These are phyloP conservation scores for Accipiter cooperii DNA, from an alignment of 2,113 vertebrate genomes.

Conservation along the genomic window DNA sequence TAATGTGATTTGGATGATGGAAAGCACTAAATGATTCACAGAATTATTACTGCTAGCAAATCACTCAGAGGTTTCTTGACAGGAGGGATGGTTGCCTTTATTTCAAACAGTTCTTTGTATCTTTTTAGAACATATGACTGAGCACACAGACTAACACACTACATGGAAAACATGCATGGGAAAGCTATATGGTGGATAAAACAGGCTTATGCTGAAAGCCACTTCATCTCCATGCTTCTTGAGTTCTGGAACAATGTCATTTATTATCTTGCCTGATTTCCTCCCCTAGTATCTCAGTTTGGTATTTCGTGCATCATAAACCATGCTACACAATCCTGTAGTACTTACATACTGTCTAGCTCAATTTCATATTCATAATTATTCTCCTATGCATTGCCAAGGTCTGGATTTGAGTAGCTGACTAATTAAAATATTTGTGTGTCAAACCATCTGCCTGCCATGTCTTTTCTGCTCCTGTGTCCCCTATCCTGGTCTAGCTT, in stretches of 20 bases:
- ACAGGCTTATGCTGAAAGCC: background rate
- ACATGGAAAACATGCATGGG: background rate
- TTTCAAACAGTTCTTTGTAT: background rate
- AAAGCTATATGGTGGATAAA: background rate
- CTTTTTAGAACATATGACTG: background rate
- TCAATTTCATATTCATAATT: background rate
- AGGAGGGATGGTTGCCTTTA: background rate
- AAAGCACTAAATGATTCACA: background rate
- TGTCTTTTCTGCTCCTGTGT: background rate
- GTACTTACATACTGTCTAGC: background rate
- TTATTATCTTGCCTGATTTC: slow-evolving; percentile 11
- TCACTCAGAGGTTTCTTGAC: background rate
- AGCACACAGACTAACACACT: background rate
- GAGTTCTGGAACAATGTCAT: background rate
- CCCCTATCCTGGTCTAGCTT: background rate
- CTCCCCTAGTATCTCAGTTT: background rate
- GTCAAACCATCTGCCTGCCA: background rate
- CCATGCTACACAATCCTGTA: background rate
- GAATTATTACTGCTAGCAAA: background rate
- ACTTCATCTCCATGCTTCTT: background rate
- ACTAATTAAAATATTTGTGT: slow-evolving; percentile 18
- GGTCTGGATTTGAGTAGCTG: background rate
- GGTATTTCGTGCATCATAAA: slow-evolving; percentile 3
- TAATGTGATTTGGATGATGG: background rate
- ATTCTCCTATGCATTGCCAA: background rate